A percentile compares a stretch with the other conserved stretches of the same genome.
These are phyloP conservation scores for Brachycybe producta DNA, from an alignment of 2,888 invertebrate genomes.

Conservation along the genomic window DNA sequence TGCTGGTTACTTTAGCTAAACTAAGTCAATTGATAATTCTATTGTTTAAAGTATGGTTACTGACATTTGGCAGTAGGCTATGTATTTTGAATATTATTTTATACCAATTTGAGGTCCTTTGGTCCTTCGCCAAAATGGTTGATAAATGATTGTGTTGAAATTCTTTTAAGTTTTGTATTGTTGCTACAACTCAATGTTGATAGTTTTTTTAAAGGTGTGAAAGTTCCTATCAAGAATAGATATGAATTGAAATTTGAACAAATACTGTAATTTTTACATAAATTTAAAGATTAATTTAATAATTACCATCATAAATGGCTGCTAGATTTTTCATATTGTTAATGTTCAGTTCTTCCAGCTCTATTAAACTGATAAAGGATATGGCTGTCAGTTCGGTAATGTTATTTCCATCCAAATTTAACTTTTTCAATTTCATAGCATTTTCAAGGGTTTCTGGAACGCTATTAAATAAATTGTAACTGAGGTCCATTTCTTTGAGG, in stretches of 20 bases:
- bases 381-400: slow-evolving; percentile 5
- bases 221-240: slow-evolving; percentile 6
- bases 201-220: slow-evolving; percentile 1
- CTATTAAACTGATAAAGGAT: slow-evolving; percentile 3
- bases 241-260: not conserved
- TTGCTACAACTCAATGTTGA: not conserved
- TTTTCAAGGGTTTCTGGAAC: slow-evolving; percentile 12
- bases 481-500: slow-evolving; percentile 2
- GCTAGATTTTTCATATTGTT: slow-evolving; percentile 9
- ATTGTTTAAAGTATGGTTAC: not conserved
- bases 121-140: not conserved
- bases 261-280: not conserved
- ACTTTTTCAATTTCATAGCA: not conserved
- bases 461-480: not conserved
- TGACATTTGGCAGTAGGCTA: not conserved
- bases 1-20: too few relatives aligned
- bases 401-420: slow-evolving; percentile 9
- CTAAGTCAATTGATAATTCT: not conserved
- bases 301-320: slow-evolving; percentile 3
- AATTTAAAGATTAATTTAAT: not conserved
- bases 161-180: not conserved
- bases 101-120: not conserved
- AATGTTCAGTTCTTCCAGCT: slow-evolving; percentile 5
- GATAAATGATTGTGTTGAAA: slow-evolving; percentile 1
- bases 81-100: too few relatives aligned